phyloP scores from a whole-genome alignment of 2,888 invertebrate species.

The Perizoma flavofasciatum region DNA sequence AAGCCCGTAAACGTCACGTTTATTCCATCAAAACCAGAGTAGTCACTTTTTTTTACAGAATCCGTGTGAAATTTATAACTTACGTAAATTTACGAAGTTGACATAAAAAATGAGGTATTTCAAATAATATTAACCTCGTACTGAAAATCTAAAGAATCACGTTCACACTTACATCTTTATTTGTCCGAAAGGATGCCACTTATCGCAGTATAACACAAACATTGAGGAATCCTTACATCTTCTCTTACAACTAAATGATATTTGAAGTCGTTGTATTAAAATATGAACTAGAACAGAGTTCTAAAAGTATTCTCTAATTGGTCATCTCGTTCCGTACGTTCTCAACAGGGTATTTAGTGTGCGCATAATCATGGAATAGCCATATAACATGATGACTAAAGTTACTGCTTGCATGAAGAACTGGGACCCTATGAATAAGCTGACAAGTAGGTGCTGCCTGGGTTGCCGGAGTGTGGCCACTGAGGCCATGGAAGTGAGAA shows the following conservation, averaged over 20 bases:
- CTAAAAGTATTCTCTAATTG: slow-evolving; percentile 44
- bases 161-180: slow-evolving; percentile 21
- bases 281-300: slow-evolving; percentile 12
- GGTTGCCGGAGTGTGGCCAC: slow-evolving; percentile 56
- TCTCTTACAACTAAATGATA: slow-evolving; percentile 23
- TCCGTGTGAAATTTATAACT: too few species aligned
- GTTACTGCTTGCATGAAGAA: slow-evolving; percentile 49
- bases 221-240: not conserved
- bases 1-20: slow-evolving; percentile 37
- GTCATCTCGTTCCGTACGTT: slow-evolving; percentile 61
- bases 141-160: not conserved
- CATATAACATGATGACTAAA: slow-evolving; percentile 41
- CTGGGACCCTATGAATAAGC: slow-evolving; percentile 48
- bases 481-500: slow-evolving; percentile 60
- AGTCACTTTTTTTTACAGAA: not conserved
- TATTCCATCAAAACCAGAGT: slow-evolving; percentile 9
- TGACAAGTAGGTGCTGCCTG: slow-evolving; percentile 45
- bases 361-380: slow-evolving; percentile 24
- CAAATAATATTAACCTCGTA: not conserved
- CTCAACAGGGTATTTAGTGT: slow-evolving; percentile 21
- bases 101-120: too few species aligned
- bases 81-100: too few species aligned
- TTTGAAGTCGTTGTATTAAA: slow-evolving; percentile 38
- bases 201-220: slow-evolving; percentile 26
- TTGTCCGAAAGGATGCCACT: slow-evolving; percentile 33